A percentile compares a stretch with the other conserved stretches of the same genome.
Conservation (phyloP, 2,797 vertebrate species). For the Morus bassanus region DNA sequence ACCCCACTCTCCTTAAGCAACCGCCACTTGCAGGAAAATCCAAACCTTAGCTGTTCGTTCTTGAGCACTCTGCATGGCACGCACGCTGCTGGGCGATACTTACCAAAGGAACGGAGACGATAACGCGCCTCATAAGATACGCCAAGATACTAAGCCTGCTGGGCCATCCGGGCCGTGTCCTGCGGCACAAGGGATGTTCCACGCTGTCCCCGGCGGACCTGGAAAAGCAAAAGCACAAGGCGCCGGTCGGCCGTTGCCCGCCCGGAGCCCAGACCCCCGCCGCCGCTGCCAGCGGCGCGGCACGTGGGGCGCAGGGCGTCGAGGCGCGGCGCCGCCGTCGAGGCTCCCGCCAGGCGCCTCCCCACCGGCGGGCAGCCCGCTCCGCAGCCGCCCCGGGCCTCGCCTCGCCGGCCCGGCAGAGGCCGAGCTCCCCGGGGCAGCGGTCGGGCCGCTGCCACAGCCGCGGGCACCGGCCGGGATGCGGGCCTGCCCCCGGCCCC, state of each 20-base stretch:
- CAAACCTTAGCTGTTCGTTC: fast-evolving
- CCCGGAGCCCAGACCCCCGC: fast-evolving
- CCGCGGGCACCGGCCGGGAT: not conserved
- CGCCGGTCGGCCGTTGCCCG: fast-evolving
- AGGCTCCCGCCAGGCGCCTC: too few relatives aligned
- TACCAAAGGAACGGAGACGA: not conserved
- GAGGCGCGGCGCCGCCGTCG: fast-evolving
- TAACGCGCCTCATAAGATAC: fast-evolving
- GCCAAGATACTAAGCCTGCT: not conserved
- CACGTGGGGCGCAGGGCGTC: fast-evolving
- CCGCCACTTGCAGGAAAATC: not conserved
- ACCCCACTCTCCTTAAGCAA: not conserved
- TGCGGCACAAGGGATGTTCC: not conserved
- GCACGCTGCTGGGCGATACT: not conserved
- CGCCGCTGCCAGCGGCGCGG: fast-evolving
- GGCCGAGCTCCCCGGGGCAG: not conserved
- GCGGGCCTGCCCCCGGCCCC: not conserved
- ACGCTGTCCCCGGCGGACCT: not conserved
- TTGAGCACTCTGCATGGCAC: fast-evolving
- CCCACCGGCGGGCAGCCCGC: too few relatives aligned
- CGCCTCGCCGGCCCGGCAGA: not conserved
- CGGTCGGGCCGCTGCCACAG: not conserved
- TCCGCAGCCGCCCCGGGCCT: not conserved
- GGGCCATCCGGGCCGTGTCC: not conserved
- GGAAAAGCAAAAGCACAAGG: not conserved